Evolutionary conservation across 1,140 invertebrate genomes (phyloP).

Genomic region (Drosophila saltans): DNA sequence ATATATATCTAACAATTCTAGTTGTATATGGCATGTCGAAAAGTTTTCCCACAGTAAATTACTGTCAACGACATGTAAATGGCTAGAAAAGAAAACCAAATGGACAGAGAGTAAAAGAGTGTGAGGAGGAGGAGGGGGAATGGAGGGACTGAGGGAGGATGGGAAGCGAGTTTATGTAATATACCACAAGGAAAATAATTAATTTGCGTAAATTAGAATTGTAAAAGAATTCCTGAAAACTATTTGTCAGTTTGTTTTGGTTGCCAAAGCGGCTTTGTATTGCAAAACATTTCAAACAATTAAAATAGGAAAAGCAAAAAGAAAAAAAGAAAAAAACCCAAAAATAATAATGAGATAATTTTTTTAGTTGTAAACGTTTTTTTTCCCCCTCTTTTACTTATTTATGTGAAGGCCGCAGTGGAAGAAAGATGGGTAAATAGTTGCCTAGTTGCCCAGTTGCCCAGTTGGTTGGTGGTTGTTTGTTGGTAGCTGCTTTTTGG

Average conservation of each 20-base stretch:
- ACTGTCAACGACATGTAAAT: constrained; percentile 7
- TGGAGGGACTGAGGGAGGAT: background rate
- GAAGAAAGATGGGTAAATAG: background rate
- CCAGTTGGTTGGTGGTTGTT: background rate
- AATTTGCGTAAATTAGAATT: constrained; percentile 56
- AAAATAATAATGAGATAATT: constrained; percentile 5
- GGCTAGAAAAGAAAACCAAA: too few species aligned
- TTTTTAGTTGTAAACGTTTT: background rate
- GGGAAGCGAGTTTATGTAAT: background rate
- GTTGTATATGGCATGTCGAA: background rate
- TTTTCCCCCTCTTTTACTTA: constrained; percentile 7
- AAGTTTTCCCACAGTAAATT: constrained; percentile 1
- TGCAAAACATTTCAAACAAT: background rate
- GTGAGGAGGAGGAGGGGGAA: background rate
- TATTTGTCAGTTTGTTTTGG: constrained; percentile 7
- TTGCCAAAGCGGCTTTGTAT: background rate
- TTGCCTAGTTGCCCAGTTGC: background rate
- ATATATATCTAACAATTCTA: background rate
- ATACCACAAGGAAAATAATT: constrained; percentile 42
- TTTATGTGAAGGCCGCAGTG: constrained; percentile 16
- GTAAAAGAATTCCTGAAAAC: constrained; percentile 13
- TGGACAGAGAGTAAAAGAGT: background rate
- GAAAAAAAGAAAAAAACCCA: background rate
- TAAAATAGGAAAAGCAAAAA: background rate
- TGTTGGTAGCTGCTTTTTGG: constrained; percentile 2